Evolutionary conservation across 2,888 invertebrate species (phyloP).

Genomic region (Coelogynopora nodosa): DNA sequence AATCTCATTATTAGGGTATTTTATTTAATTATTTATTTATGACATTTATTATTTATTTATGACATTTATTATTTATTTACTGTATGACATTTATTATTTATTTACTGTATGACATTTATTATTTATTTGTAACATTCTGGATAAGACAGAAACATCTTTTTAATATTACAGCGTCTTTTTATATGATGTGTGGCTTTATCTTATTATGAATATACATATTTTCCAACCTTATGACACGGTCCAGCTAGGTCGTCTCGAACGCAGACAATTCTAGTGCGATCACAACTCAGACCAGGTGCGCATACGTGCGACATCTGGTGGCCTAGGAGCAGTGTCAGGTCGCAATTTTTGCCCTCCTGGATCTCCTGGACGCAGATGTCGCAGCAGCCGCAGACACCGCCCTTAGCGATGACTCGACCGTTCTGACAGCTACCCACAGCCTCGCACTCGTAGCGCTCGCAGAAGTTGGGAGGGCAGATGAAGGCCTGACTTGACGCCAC

Average conservation of each 20-base stretch:
- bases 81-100: no score
- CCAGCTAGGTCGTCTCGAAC: constrained; percentile 49
- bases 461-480: background rate
- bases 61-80: no score
- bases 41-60: no score
- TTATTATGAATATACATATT: no score
- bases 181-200: no score
- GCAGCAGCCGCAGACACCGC: constrained; percentile 44
- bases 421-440: constrained; percentile 18
- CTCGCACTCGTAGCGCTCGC: background rate
- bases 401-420: constrained; percentile 34
- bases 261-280: constrained; percentile 23
- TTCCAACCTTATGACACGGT: constrained; percentile 49
- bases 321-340: constrained; percentile 21
- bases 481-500: no score
- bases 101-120: no score
- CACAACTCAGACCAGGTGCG: background rate
- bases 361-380: constrained; percentile 29
- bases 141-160: no score
- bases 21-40: no score
- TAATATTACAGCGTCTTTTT: no score
- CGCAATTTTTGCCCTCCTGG: constrained; percentile 40
- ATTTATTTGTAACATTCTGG: no score
- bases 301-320: background rate
- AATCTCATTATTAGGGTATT: no score